Evolutionary conservation across 2,113 vertebrate genomes (phyloP).

Genomic region (Dicaeum eximium): DNA sequence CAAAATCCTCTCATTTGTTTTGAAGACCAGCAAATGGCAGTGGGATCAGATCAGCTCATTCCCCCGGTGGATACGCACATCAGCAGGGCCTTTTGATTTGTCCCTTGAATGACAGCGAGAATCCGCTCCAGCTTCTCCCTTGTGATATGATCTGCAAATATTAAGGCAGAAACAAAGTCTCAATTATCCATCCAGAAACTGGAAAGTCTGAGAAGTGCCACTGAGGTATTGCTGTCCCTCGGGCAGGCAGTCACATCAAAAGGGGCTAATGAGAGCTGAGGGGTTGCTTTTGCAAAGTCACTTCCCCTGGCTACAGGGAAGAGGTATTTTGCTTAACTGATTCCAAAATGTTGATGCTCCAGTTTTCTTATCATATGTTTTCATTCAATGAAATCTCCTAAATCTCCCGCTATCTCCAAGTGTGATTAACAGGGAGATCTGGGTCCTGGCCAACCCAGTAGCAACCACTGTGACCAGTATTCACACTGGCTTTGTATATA

Average conservation of each 20-base stretch:
- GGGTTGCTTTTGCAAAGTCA: not conserved
- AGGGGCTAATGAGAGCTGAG: not conserved
- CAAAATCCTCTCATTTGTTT: not conserved
- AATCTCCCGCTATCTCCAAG: rapidly evolving
- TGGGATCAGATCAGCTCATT: not conserved
- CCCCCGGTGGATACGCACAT: conserved; percentile 65
- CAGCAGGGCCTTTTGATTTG: conserved; percentile 88
- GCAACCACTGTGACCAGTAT: not conserved
- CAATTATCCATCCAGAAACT: not conserved
- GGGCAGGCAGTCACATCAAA: not conserved
- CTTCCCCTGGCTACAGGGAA: not conserved
- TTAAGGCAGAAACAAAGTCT: not conserved
- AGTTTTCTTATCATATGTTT: not conserved
- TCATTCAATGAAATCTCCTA: not conserved
- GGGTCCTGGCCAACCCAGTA: not conserved
- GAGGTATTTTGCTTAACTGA: not conserved
- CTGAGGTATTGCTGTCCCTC: not conserved
- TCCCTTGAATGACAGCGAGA: conserved; percentile 87
- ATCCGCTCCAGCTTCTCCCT: conserved; percentile 87
- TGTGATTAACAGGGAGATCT: not conserved
- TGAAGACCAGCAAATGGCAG: not conserved
- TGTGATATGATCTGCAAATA: conserved; percentile 84
- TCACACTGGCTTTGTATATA: not conserved
- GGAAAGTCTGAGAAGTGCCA: not conserved
- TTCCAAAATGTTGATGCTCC: not conserved